Evolutionary conservation across 23 tunicate species (phyloP).

Genomic region (Pegea sp.): DNA sequence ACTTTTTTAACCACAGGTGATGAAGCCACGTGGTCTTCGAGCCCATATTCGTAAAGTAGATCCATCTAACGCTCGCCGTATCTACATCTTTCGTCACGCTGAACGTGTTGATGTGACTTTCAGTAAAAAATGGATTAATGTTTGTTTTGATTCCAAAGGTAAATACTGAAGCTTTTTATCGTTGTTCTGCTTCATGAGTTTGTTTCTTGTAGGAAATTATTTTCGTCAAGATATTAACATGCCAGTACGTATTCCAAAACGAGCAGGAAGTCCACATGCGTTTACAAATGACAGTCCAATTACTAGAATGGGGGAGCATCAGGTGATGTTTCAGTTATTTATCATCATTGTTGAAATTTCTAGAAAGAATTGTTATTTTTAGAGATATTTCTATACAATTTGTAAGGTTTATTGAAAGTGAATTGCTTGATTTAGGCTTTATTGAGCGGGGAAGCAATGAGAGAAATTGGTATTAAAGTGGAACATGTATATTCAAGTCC

Average conservation of each 20-base stretch:
- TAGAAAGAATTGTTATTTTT: not conserved
- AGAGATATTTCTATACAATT: not conserved
- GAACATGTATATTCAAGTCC: conserved; percentile 71
- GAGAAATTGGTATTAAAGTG: conserved; percentile 34
- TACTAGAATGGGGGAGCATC: conserved; percentile 81
- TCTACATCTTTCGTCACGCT: conserved; percentile 80
- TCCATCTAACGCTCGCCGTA: conserved; percentile 21
- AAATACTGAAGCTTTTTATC: not conserved
- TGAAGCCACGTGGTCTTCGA: conserved; percentile 35
- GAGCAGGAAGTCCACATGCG: conserved; percentile 42
- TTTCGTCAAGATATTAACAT: conserved; percentile 70
- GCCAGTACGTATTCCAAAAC: conserved; percentile 56
- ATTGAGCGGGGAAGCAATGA: conserved; percentile 79
- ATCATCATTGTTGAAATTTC: not conserved
- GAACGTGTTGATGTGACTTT: conserved; percentile 92
- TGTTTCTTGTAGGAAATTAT: conserved; percentile 32
- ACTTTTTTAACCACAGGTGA: conserved; percentile 44
- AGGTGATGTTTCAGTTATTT: conserved; percentile 32
- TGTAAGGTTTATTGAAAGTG: not conserved
- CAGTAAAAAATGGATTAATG: conserved; percentile 63
- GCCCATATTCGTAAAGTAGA: conserved; percentile 13
- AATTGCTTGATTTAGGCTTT: conserved; percentile 23
- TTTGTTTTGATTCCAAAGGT: conserved; percentile 86
- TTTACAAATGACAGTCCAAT: conserved; percentile 64
- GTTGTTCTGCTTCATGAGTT: not conserved